Percentiles rank a stretch among this genome's conserved stretches.
These are phyloP conservation scores for Montipora foliosa DNA, from an alignment of 64 coral and sea anemone genomes.

Conservation along the genomic window DNA sequence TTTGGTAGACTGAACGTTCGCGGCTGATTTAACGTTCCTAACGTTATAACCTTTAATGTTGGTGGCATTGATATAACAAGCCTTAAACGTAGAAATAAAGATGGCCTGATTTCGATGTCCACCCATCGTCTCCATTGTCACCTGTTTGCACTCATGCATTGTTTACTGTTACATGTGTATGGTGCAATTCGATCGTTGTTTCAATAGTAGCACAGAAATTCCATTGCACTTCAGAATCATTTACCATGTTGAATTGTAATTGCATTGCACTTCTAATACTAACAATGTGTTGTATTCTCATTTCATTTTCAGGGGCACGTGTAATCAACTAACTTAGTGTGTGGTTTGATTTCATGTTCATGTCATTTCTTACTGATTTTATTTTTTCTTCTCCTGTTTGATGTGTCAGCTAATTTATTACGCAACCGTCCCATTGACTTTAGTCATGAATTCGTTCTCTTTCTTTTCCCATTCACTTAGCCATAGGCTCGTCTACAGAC, in stretches of 20 bases:
- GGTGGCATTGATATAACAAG: neutral
- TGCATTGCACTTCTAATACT: neutral
- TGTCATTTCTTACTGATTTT: neutral
- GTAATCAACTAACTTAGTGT: neutral
- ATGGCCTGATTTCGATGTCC: neutral
- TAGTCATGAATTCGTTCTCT: too few species aligned
- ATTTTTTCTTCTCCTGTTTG: neutral
- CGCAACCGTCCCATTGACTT: neutral
- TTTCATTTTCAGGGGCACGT: neutral
- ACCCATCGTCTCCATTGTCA: neutral
- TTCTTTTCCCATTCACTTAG: too few species aligned
- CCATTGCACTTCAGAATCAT: neutral
- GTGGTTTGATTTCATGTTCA: neutral
- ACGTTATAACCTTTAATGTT: neutral
- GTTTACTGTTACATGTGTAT: neutral
- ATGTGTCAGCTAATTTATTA: neutral
- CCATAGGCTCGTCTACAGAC: too few species aligned
- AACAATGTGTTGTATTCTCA: neutral
- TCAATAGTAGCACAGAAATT: neutral
- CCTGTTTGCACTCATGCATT: neutral
- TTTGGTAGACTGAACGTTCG: neutral
- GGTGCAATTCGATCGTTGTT: neutral
- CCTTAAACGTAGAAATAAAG: neutral
- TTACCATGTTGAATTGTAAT: neutral
- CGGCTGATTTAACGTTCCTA: neutral